These are phyloP conservation scores for Lampris megalopsis DNA, from an alignment of 2,113 vertebrate species.

Conservation along the genomic window DNA sequence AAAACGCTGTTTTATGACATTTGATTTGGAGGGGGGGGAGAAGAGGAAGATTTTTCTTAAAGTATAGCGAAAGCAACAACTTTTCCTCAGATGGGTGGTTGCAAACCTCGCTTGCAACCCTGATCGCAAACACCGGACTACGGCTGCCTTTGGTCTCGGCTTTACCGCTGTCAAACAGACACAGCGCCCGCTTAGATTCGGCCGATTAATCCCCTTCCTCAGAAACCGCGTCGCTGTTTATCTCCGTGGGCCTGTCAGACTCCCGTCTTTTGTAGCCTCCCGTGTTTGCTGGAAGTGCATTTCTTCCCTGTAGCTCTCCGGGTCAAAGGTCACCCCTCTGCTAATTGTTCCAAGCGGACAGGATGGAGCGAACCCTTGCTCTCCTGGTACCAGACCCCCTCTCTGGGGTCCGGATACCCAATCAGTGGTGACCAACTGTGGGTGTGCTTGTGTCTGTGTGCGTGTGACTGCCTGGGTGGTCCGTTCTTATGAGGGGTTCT, in stretches of 20 bases:
- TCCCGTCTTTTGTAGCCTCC: constrained; percentile 40
- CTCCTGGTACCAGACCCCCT: constrained; percentile 61
- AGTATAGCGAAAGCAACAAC: too few relatives aligned
- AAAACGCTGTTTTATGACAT: too few relatives aligned
- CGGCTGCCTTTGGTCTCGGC: constrained; percentile 44
- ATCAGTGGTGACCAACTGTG: constrained; percentile 52
- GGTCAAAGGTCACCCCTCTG: constrained; percentile 62
- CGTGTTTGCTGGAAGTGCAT: constrained; percentile 43
- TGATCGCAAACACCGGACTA: constrained; percentile 18
- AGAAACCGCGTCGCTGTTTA: constrained; percentile 33
- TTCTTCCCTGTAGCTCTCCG: constrained; percentile 49
- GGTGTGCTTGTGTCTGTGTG: constrained; percentile 37
- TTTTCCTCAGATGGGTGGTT: constrained; percentile 28
- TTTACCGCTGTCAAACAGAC: constrained; percentile 23
- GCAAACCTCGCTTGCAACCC: constrained; percentile 25
- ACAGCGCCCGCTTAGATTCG: constrained; percentile 36
- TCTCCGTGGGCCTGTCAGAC: constrained; percentile 39
- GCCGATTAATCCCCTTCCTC: constrained; percentile 48
- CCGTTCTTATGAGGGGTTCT: constrained; percentile 21
- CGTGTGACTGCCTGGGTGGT: constrained; percentile 64
- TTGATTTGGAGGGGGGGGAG: too few relatives aligned
- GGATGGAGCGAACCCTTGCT: constrained; percentile 54
- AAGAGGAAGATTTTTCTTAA: constrained; percentile 7
- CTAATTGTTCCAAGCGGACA: constrained; percentile 66
- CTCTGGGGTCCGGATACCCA: constrained; percentile 51